A percentile compares a stretch with the other conserved stretches of the same genome.
These are phyloP conservation scores for Myoxocephalus aenaeus DNA, from an alignment of 2,797 vertebrate species.

Conservation along the genomic window DNA sequence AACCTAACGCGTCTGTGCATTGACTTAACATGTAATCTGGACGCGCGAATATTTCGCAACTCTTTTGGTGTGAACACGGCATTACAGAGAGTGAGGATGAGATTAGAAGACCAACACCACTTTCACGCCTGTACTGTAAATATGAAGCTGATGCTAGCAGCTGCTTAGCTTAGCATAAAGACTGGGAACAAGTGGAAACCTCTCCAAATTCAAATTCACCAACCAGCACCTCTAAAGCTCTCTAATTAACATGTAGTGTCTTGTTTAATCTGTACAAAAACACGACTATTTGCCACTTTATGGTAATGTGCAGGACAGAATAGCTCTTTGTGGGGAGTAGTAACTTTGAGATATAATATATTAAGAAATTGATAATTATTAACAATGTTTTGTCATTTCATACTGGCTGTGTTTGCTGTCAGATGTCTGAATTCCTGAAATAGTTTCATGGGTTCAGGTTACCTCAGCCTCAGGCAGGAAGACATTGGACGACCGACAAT, in stretches of 20 bases:
- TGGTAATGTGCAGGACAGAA: neutral
- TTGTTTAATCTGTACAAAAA: neutral
- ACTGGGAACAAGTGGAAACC: neutral
- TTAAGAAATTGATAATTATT: neutral
- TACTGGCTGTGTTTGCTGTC: neutral
- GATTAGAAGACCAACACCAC: neutral
- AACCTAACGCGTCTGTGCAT: no score
- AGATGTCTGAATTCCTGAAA: slow-evolving; percentile 15
- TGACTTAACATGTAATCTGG: no score
- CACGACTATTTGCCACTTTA: neutral
- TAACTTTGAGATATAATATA: neutral
- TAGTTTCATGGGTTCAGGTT: slow-evolving; percentile 12
- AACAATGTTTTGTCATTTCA: slow-evolving; percentile 3
- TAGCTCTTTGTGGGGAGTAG: neutral
- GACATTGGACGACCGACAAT: neutral
- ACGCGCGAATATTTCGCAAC: no score
- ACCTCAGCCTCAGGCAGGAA: neutral
- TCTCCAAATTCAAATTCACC: neutral
- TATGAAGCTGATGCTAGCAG: neutral
- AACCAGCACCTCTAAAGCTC: neutral
- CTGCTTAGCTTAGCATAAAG: neutral
- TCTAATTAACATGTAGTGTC: neutral
- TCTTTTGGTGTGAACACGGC: no score
- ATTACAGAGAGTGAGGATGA: neutral
- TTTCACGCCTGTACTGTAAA: no score